A percentile compares a stretch with the other conserved stretches of the same genome.
Evolutionary conservation across 1,140 invertebrate species (phyloP).

Genomic region (Archivesica marissinica): DNA sequence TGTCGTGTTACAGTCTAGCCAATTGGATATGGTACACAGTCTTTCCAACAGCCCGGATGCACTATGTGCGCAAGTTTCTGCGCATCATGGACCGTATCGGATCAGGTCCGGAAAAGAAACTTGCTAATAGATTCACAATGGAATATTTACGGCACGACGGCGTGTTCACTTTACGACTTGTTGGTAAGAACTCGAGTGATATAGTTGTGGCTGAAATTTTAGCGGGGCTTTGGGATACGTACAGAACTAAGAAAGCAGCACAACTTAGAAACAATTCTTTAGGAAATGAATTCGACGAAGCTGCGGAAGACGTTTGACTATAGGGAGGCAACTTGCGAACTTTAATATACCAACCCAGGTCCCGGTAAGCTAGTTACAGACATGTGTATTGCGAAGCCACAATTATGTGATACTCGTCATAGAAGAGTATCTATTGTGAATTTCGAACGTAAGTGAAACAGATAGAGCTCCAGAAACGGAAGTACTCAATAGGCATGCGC

Average conservation of each 20-base stretch:
- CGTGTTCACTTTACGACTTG: slow-evolving; percentile 80
- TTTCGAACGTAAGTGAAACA: no score
- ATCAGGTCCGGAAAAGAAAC: slow-evolving; percentile 78
- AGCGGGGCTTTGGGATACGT: slow-evolving; percentile 82
- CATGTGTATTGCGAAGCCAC: no score
- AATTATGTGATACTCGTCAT: no score
- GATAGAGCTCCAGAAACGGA: neutral
- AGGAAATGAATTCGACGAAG: slow-evolving; percentile 74
- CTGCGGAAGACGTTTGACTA: slow-evolving; percentile 79
- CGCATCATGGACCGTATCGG: slow-evolving; percentile 82
- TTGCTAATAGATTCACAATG: slow-evolving; percentile 78
- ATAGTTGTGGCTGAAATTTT: slow-evolving; percentile 82
- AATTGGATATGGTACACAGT: slow-evolving; percentile 82
- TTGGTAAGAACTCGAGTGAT: slow-evolving; percentile 83
- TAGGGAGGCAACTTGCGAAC: neutral
- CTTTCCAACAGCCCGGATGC: slow-evolving; percentile 80
- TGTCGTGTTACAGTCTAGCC: slow-evolving; percentile 83
- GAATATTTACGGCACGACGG: slow-evolving; percentile 82
- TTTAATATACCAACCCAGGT: no score
- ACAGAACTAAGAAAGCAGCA: slow-evolving; percentile 80
- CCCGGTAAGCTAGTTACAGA: neutral
- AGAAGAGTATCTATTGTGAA: no score
- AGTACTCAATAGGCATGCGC: neutral
- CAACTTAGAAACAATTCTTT: slow-evolving; percentile 76
- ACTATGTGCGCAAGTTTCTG: slow-evolving; percentile 83